Evolutionary conservation across 2,113 vertebrate genomes (phyloP), one percentile per base, ranked within the genome.

Genomic region (Recurvirostra avosetta): DNA sequence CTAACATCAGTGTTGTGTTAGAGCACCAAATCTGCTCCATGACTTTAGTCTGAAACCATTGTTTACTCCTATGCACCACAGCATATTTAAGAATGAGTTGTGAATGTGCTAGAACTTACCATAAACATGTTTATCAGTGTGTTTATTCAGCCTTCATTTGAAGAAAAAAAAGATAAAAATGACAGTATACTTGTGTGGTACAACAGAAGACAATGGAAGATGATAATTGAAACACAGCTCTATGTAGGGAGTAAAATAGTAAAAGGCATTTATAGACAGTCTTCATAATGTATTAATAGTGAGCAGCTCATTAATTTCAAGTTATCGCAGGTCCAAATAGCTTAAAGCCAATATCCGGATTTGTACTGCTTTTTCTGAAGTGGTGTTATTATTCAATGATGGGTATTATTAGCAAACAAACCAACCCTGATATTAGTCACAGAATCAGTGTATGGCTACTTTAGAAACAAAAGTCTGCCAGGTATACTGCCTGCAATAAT

Each of bases 1-100:
- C 25, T 11, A 16, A 8, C 21, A n/a, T 30, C 19, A n/a, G 11
- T 0, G 0, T 53, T 32, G 5, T 1, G 1, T 52, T 52, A 17
- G 14, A 50, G 32, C 41, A 84, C 3, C 34, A 49, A 8, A 38
- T 12, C 26, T 77, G 55, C 30, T 66, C 80, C 29, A 13, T 15
- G 47, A 67, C 52, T 70, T 70, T 26, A 70, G 36, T 30, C 16
- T 61, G 68, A 59, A 85, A 38, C 15, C 8, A 27, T 53, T 47
- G 26, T n/a, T 92, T 82, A 15, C 20, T 43, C n/a, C 53, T 82
- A 23, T 30, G 62, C 11, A 65, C 27, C 21, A 40, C 15, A 30
- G 16, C 9, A 36, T 56, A 34, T 58, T 75, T 78, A 50, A 79
- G 86, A n/a, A 14, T 26, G 62, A 29, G 23, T 73, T 58, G n/a